Evolutionary conservation across 2,888 invertebrate species (phyloP).

Genomic region (Caenorhabditis sp.): DNA sequence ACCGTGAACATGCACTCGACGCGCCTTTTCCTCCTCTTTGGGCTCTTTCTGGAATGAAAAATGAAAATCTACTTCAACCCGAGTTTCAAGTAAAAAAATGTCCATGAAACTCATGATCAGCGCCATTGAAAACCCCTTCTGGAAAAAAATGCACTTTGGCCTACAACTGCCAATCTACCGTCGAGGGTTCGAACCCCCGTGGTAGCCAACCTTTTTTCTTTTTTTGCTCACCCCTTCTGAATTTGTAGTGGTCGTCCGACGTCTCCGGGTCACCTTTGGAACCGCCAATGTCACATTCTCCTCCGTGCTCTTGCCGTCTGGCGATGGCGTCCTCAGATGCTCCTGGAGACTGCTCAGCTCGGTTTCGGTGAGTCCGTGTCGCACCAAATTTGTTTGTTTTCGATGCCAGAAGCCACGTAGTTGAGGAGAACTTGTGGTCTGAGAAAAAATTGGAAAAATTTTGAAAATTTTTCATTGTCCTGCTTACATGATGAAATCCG

Average conservation of each 20-base stretch:
- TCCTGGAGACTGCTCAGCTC: constrained; percentile 56
- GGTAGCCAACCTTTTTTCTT: not conserved
- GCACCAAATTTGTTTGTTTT: constrained; percentile 53
- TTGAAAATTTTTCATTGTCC: not conserved
- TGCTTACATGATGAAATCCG: constrained; percentile 59
- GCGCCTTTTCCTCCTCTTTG: constrained; percentile 21
- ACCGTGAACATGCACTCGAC: constrained; percentile 44
- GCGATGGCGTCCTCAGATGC: constrained; percentile 40
- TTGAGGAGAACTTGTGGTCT: constrained; percentile 61
- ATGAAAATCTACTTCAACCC: no score
- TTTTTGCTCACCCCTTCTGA: constrained; percentile 36
- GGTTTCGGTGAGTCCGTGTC: constrained; percentile 58
- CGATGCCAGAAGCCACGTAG: constrained; percentile 69
- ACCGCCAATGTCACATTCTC: constrained; percentile 20
- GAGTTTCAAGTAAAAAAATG: not conserved
- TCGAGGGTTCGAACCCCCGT: not conserved
- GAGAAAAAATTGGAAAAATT: constrained; percentile 4
- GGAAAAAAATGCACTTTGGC: not conserved
- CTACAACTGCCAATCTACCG: not conserved
- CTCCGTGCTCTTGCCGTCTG: constrained; percentile 6
- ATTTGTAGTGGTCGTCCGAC: constrained; percentile 33
- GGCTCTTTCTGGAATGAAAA: constrained; percentile 14
- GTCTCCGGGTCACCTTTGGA: constrained; percentile 29
- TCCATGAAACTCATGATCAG: not conserved
- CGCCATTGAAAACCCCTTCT: not conserved